These are phyloP conservation scores for Archivesica marissinica DNA, from an alignment of 1,140 invertebrate species.

Conservation along the genomic window DNA sequence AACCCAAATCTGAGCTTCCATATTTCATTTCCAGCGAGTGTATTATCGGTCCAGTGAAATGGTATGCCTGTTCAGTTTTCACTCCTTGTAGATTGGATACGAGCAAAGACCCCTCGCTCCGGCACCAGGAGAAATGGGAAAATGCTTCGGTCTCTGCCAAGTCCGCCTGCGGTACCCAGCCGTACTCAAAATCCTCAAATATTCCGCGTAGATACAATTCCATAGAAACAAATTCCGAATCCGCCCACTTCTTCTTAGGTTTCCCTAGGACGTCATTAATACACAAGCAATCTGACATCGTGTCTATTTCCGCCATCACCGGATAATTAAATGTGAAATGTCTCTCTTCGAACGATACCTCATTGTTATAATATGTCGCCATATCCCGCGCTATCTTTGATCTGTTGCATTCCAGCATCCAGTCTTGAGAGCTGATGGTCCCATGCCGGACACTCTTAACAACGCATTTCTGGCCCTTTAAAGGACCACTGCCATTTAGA, in stretches of 20 bases:
- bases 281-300: constrained; percentile 58
- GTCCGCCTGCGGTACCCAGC: constrained; percentile 16
- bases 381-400: constrained; percentile 26
- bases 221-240: constrained; percentile 57
- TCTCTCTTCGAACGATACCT: background rate
- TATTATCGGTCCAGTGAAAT: constrained; percentile 54
- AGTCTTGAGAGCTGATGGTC: constrained; percentile 29
- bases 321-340: constrained; percentile 49
- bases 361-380: constrained; percentile 35
- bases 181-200: constrained; percentile 57
- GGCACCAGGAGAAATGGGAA: constrained; percentile 56
- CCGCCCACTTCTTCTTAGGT: constrained; percentile 54
- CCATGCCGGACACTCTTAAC: constrained; percentile 57
- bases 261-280: constrained; percentile 58
- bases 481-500: constrained; percentile 56
- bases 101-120: constrained; percentile 49
- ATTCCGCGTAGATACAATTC: constrained; percentile 57
- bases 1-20: constrained; percentile 52
- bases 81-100: constrained; percentile 60
- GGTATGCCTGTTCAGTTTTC: constrained; percentile 10
- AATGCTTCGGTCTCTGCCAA: constrained; percentile 46
- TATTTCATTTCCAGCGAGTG: constrained; percentile 50
- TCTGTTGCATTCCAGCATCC: constrained; percentile 4
- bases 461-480: constrained; percentile 56
- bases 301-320: constrained; percentile 61